These are phyloP conservation scores for Sipha flava DNA, from an alignment of 1,140 invertebrate genomes.

Conservation along the genomic window DNA sequence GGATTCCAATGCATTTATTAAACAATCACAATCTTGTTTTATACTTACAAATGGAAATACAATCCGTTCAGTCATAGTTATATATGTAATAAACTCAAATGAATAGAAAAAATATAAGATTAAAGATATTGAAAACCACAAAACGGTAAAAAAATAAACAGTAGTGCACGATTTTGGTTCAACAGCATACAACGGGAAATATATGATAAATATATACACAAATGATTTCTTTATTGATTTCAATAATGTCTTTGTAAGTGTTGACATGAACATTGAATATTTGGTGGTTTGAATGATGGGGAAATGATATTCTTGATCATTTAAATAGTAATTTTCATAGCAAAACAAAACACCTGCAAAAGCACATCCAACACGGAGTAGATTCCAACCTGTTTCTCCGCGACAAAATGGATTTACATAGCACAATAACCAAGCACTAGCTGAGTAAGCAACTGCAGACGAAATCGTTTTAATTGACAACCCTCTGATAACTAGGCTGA, in stretches of 20 bases:
- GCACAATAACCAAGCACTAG: neutral
- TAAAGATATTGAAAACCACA: conserved; percentile 14
- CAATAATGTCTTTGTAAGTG: neutral
- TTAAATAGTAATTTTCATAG: neutral
- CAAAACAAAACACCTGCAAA: neutral
- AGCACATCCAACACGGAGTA: neutral
- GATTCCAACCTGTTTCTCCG: neutral
- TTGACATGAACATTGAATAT: conserved; percentile 17
- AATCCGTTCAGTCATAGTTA: conserved; percentile 9
- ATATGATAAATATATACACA: neutral
- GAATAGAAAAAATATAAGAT: conserved; percentile 6
- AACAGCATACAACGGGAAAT: neutral
- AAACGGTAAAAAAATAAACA: neutral
- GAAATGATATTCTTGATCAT: neutral
- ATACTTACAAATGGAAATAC: neutral
- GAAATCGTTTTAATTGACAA: neutral
- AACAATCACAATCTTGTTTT: neutral
- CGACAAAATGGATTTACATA: neutral
- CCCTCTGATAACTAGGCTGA: neutral
- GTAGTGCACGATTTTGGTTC: neutral
- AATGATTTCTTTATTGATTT: neutral
- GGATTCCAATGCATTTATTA: neutral
- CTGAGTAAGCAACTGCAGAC: neutral
- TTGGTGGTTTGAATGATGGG: conserved; percentile 9
- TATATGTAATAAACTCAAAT: neutral